Evolutionary conservation across 2,797 vertebrate species (phyloP).

Genomic region (Microctenopoma lineatum): DNA sequence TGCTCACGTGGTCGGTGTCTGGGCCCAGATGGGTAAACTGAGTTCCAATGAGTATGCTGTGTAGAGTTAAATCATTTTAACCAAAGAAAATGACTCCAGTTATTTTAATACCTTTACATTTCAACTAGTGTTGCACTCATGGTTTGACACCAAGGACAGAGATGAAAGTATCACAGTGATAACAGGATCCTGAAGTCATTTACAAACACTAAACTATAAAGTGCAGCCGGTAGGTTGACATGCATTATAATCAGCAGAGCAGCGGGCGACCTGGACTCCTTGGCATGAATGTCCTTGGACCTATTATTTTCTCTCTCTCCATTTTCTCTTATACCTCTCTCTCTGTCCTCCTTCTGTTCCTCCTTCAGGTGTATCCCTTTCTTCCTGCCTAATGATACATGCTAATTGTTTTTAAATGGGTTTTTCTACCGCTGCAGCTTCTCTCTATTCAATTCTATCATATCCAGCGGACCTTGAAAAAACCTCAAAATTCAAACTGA

Average conservation of each 20-base stretch:
- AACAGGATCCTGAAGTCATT: conserved; percentile 39
- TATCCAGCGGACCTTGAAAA: conserved; percentile 55
- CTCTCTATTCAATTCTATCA: conserved; percentile 65
- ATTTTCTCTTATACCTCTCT: not conserved
- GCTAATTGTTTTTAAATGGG: conserved; percentile 78
- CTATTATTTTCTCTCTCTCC: conserved; percentile 24
- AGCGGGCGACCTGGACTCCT: conserved; percentile 22
- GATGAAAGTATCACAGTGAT: conserved; percentile 39
- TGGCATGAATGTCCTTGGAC: conserved; percentile 45
- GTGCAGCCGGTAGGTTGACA: conserved; percentile 27
- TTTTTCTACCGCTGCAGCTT: conserved; percentile 46
- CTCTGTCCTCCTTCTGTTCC: conserved; percentile 30
- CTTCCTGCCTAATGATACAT: conserved; percentile 76
- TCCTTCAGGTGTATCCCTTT: conserved; percentile 64
- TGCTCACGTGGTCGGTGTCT: too few species aligned
- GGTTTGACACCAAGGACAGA: not conserved
- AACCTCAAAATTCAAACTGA: conserved; percentile 40
- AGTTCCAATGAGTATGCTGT: not conserved
- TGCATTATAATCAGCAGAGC: conserved; percentile 33
- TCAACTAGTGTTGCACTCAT: not conserved
- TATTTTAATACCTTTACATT: not conserved
- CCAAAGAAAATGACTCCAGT: not conserved
- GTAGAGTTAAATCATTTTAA: too few species aligned
- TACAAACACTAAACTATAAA: conserved; percentile 40
- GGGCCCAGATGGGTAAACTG: not conserved